Conservation (phyloP, 1,140 invertebrate genomes). For the Micrasema longulum region DNA sequence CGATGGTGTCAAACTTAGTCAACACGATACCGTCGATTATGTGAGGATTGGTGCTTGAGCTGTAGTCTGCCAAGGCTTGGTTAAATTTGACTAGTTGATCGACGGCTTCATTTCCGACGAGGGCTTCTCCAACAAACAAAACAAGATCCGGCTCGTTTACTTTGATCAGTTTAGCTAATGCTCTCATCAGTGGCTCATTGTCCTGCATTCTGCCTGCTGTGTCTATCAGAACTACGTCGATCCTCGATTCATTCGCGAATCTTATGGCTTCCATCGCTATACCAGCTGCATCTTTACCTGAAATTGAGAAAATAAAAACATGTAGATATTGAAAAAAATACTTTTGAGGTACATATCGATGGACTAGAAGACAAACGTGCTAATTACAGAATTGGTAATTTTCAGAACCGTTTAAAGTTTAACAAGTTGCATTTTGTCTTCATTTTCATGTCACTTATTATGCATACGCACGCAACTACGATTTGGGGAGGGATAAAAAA, state of each 20-base stretch:
- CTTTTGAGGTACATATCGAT: too few relatives aligned
- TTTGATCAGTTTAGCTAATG: constrained; percentile 91
- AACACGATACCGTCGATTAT: constrained; percentile 97
- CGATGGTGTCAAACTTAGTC: constrained; percentile 99
- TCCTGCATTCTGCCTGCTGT: constrained; percentile 99
- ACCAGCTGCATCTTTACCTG: constrained; percentile 96
- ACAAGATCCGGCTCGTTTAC: constrained; percentile 97
- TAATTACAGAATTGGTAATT: too few relatives aligned
- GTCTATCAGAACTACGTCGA: constrained; percentile 96
- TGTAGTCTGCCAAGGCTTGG: constrained; percentile 92
- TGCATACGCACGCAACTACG: too few relatives aligned
- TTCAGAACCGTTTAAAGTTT: too few relatives aligned
- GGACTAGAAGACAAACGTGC: too few relatives aligned
- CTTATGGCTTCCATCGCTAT: constrained; percentile 98
- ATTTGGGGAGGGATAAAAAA: too few relatives aligned
- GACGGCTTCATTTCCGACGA: constrained; percentile 99
- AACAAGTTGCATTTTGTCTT: too few relatives aligned
- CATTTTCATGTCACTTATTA: too few relatives aligned
- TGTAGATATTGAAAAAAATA: too few relatives aligned
- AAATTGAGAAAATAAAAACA: constrained; percentile 56
- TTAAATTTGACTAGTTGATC: constrained; percentile 99
- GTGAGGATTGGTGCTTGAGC: constrained; percentile 84
- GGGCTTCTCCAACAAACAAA: constrained; percentile 97
- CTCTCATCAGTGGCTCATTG: constrained; percentile 98
- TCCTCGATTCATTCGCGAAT: constrained; percentile 82